A percentile compares a stretch with the other conserved stretches of the same genome.
Conservation (phyloP, 2,113 vertebrate species). For the Gobio gobio region DNA sequence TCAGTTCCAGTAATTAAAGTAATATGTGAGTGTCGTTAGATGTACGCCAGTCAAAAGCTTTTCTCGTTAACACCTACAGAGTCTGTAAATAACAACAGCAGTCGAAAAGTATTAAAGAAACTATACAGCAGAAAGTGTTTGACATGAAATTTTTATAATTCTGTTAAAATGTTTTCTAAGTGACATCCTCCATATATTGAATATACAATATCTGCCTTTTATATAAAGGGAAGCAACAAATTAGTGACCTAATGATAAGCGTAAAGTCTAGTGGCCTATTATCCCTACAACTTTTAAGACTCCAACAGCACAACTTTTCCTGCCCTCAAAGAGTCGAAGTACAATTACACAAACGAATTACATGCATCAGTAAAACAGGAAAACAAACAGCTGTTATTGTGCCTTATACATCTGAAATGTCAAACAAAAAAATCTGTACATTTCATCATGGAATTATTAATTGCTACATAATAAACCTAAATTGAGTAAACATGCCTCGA, state of each 20-base stretch:
- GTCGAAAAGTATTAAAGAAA: not conserved
- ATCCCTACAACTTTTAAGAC: not conserved
- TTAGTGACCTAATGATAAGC: not conserved
- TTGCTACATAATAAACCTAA: conserved; percentile 87
- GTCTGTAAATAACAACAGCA: conserved; percentile 48
- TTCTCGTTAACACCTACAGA: conserved; percentile 42
- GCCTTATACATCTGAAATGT: conserved; percentile 22
- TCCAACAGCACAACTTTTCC: not conserved
- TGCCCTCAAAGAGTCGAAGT: not conserved
- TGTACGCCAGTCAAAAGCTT: conserved; percentile 20
- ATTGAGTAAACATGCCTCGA: conserved; percentile 87
- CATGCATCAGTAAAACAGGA: conserved; percentile 18
- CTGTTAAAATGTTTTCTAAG: not conserved
- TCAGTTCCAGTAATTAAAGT: conserved; percentile 35
- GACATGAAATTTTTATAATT: conserved; percentile 1
- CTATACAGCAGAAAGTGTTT: not conserved
- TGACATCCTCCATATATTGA: not conserved
- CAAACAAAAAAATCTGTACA: conserved; percentile 68
- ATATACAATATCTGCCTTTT: not conserved
- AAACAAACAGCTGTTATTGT: conserved; percentile 37
- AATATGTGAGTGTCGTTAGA: conserved; percentile 9
- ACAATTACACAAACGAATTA: conserved; percentile 16
- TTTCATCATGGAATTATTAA: conserved; percentile 85
- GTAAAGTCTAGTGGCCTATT: not conserved
- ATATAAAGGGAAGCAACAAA: not conserved